Percentiles rank a stretch among this genome's conserved stretches.
Conservation (phyloP, 2,113 vertebrate genomes). For the Upupa epops region DNA sequence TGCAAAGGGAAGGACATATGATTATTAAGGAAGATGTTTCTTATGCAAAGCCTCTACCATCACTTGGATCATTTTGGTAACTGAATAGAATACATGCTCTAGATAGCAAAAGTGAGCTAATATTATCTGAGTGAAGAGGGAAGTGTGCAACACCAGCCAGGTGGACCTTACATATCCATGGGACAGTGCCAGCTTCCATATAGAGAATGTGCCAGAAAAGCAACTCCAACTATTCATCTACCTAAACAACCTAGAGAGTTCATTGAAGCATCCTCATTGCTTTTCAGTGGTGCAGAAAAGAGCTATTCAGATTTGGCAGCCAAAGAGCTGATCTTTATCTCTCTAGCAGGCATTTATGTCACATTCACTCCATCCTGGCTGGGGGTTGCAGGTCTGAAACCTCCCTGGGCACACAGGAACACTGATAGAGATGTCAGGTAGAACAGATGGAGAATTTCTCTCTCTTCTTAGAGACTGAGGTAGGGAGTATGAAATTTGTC, state of each 20-base stretch:
- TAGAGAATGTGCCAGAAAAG: background rate
- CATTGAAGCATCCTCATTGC: constrained; percentile 14
- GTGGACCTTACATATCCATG: background rate
- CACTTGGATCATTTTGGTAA: background rate
- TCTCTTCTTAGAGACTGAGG: background rate
- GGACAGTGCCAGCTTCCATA: background rate
- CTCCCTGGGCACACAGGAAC: background rate
- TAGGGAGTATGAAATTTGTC: background rate
- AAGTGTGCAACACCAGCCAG: background rate
- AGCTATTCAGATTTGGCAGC: constrained; percentile 27
- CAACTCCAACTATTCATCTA: constrained; percentile 3
- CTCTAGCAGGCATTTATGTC: background rate
- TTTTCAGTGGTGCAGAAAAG: constrained; percentile 48
- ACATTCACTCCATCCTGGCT: fast-evolving
- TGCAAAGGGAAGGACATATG: background rate
- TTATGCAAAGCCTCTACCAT: background rate
- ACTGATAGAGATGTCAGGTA: constrained; percentile 36
- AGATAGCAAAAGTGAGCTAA: background rate
- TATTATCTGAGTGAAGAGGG: background rate
- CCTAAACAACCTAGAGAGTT: background rate
- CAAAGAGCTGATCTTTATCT: constrained; percentile 13
- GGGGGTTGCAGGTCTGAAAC: background rate
- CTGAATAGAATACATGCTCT: background rate
- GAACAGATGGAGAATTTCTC: background rate
- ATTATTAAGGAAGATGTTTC: background rate